A percentile compares a stretch with the other conserved stretches of the same genome.
Evolutionary conservation across 2,113 vertebrate species (phyloP).

Genomic region (Probosciger aterrimus): DNA sequence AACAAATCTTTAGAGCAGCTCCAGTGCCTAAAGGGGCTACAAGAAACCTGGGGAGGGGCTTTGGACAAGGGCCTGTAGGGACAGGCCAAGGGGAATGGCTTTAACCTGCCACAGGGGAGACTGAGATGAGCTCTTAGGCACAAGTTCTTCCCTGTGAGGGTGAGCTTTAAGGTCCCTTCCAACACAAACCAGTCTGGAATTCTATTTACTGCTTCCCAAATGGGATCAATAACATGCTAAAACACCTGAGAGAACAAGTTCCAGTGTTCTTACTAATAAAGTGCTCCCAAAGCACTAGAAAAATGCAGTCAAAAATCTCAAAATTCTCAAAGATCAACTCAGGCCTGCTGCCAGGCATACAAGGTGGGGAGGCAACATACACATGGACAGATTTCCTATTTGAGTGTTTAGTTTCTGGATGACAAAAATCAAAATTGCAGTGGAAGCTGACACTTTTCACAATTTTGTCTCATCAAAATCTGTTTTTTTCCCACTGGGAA

Average conservation of each 20-base stretch:
- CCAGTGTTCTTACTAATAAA: background rate
- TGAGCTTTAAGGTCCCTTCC: background rate
- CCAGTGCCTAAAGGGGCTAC: background rate
- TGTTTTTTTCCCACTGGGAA: fast-evolving
- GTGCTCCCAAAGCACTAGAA: background rate
- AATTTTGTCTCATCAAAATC: background rate
- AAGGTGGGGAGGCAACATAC: background rate
- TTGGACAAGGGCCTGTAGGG: background rate
- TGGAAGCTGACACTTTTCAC: fast-evolving
- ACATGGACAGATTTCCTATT: background rate
- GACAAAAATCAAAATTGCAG: background rate
- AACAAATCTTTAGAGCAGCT: background rate
- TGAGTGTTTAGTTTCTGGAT: background rate
- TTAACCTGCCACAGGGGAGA: background rate
- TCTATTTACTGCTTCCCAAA: background rate
- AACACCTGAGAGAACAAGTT: background rate
- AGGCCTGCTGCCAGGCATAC: background rate
- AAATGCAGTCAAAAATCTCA: background rate
- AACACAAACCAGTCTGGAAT: background rate
- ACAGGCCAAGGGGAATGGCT: background rate
- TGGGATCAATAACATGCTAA: fast-evolving
- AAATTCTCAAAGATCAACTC: background rate
- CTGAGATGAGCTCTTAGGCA: no score
- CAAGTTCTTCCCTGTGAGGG: no score
- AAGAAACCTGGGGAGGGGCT: background rate